Base-by-base conservation (phyloP, 2,113 vertebrate species). In the Xerus inauris region DNA sequence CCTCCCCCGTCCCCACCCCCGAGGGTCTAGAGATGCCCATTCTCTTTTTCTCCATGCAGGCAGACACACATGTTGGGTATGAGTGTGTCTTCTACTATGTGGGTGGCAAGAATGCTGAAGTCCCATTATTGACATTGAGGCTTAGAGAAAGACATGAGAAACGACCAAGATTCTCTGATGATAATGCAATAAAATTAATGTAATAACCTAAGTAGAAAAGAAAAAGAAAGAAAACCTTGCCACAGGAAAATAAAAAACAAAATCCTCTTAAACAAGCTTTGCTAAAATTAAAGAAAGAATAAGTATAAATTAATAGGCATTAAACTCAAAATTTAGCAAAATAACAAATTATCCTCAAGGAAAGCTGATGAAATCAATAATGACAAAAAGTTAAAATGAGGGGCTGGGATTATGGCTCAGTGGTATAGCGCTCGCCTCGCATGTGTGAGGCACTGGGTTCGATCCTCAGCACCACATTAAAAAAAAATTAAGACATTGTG, bases 281-380 rank as follows among this genome's bases (percentile, higher is more conserved):
- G 30, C 40, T 75, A 79, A 86, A 92, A 42, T 10, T 54, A 57
- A 91, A 81, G 22, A 86, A 84, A 91, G 71, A 84, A 64, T 49
- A 45, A 72, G 51, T 75, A 35, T 32, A 42, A 86, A 51, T 67
- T 17, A 42, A 71, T 79, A n/a, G 91, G 11, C 7, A 42, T 42
- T 30, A 62, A 64, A 42, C 45, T 91, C 75, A 89, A 75, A n/a
- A 42, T 89, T 72, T 40, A 89, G 47, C 26, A 79, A 89, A 91
- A 57, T 6, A 32, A 51, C 9, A 82, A 92, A 75, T 88, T 51
- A 54, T 6, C 16, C 11, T 67, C 1, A 8, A 14, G 38, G 19
- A 42, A 82, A 42, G 59, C 6, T n/a, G 47, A 59, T 35, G 38
- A 69, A 91, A 86, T 57, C 26, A 54, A 5, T 49, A 30, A 32